Evolutionary conservation across 2,888 invertebrate genomes (phyloP).

Genomic region (Gandaritis pyraliata): DNA sequence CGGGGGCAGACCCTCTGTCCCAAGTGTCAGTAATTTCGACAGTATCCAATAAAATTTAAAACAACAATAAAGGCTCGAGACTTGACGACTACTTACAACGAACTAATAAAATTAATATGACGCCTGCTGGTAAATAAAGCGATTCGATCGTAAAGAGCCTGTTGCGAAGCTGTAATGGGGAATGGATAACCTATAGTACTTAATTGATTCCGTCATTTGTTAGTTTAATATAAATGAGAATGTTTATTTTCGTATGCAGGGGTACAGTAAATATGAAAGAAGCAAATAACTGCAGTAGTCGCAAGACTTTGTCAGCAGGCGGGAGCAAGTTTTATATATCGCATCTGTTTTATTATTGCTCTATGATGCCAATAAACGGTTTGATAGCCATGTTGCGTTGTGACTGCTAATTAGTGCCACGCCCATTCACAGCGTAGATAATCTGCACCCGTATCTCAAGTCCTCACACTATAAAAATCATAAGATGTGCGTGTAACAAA

Average conservation of each 20-base stretch:
- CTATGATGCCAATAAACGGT: constrained; percentile 21
- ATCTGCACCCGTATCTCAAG: background rate
- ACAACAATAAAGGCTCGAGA: constrained; percentile 40
- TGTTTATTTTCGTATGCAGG: no score
- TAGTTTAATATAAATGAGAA: no score
- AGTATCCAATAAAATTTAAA: constrained; percentile 38
- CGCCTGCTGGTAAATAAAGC: constrained; percentile 72
- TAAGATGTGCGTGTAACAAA: no score
- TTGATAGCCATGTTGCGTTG: constrained; percentile 12
- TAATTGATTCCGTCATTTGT: background rate
- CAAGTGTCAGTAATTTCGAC: constrained; percentile 26
- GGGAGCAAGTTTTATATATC: no score
- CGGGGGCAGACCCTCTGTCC: constrained; percentile 25
- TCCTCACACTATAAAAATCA: background rate
- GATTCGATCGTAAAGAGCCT: constrained; percentile 62
- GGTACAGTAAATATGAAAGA: no score
- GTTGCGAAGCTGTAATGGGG: constrained; percentile 41
- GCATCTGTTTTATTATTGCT: constrained; percentile 15
- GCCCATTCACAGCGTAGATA: constrained; percentile 1
- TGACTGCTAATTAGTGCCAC: constrained; percentile 14
- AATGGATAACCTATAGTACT: constrained; percentile 2
- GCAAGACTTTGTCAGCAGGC: no score
- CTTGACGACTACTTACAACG: constrained; percentile 52
- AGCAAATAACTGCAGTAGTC: no score
- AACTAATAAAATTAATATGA: constrained; percentile 64